phyloP scores from a whole-genome alignment of 1,140 invertebrate genomes.

The Lepidurus arcticus region DNA sequence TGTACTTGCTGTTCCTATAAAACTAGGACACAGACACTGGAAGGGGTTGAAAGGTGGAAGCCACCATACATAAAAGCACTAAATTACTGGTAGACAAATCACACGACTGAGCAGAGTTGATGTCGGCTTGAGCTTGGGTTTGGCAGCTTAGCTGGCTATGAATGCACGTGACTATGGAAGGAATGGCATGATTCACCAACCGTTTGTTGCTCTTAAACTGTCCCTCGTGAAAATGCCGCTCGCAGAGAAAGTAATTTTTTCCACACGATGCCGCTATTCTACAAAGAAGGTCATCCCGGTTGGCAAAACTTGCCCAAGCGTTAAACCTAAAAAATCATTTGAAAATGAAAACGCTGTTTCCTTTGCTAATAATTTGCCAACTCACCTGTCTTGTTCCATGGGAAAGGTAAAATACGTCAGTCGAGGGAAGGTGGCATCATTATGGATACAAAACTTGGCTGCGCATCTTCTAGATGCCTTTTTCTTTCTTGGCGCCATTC shows the following conservation, averaged over 20 bases:
- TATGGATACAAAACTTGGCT: conserved; percentile 16
- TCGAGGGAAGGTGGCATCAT: neutral
- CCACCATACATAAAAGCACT: neutral
- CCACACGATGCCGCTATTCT: neutral
- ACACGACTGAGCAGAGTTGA: conserved; percentile 5
- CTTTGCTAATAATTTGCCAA: neutral
- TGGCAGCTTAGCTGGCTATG: conserved; percentile 16
- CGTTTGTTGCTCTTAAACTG: conserved; percentile 11
- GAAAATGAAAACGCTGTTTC: neutral
- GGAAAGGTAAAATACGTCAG: neutral
- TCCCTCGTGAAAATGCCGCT: neutral
- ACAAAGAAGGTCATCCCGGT: neutral
- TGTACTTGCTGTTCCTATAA: neutral
- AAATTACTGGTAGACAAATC: conserved; percentile 19
- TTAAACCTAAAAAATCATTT: neutral
- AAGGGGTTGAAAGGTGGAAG: neutral
- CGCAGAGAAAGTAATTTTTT: neutral
- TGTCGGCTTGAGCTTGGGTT: conserved; percentile 13
- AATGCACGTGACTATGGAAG: conserved; percentile 11
- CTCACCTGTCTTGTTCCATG: neutral
- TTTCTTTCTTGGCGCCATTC: conserved; percentile 18
- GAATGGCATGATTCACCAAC: conserved; percentile 10
- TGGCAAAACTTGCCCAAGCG: neutral
- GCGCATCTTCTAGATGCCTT: conserved; percentile 15
- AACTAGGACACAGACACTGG: neutral